Evolutionary conservation across 1,140 invertebrate species (phyloP).

Genomic region (Drosophila truncata): DNA sequence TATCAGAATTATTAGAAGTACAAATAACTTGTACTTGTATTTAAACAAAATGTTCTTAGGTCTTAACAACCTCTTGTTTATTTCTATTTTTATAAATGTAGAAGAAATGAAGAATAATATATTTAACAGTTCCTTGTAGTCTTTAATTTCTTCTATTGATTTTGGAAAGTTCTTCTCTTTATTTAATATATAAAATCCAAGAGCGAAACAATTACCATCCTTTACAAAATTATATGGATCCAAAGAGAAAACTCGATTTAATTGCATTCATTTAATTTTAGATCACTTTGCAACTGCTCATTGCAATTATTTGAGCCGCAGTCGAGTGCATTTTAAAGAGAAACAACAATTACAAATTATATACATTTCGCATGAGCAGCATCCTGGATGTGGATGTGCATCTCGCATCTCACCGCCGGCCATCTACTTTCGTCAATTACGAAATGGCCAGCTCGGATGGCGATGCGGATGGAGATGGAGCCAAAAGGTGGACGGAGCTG

Average conservation of each 20-base stretch:
- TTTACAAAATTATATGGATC: slow-evolving; percentile 2
- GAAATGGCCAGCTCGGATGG: slow-evolving; percentile 37
- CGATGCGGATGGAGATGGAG: slow-evolving; percentile 3
- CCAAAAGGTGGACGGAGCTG: background rate
- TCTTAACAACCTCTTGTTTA: background rate
- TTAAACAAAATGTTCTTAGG: background rate
- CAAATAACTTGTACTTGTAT: no score
- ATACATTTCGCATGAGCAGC: slow-evolving; percentile 61
- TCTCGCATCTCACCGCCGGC: slow-evolving; percentile 45
- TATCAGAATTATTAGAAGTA: no score
- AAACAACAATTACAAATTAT: slow-evolving; percentile 69
- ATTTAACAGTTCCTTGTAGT: background rate
- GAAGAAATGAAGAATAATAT: background rate
- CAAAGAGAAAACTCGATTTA: slow-evolving; percentile 30
- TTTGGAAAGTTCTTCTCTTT: background rate
- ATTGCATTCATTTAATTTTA: slow-evolving; percentile 33
- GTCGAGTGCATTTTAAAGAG: slow-evolving; percentile 66
- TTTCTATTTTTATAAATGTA: background rate
- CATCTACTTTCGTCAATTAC: slow-evolving; percentile 79
- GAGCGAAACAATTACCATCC: background rate
- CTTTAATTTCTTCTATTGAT: background rate
- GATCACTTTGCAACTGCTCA: slow-evolving; percentile 43
- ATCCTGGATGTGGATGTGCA: slow-evolving; percentile 36
- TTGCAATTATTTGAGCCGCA: slow-evolving; percentile 40
- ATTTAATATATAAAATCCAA: no score